Evolutionary conservation across 2,113 vertebrate genomes (phyloP), one percentile per base, ranked within the genome.

Genomic region (Tor tambroides): DNA sequence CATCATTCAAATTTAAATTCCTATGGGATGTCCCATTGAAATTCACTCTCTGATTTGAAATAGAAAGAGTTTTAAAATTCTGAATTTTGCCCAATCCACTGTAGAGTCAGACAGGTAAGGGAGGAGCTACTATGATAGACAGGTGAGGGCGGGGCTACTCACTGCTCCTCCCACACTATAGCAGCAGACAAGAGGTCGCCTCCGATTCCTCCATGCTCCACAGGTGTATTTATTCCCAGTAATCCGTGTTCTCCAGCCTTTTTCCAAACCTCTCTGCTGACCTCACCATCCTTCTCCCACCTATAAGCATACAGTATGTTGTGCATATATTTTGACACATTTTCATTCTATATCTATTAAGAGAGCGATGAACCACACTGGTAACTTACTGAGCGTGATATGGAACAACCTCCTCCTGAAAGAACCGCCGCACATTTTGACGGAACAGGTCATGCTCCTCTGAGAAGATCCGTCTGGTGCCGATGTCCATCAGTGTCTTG

Each of bases 261-360:
- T 87, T 96, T 94, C 98, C 98, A 99, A 71, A 98, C 19, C 82
- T 98, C 97, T 90, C 96, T 94, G 92, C 97, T 98, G 87, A 99
- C 98, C 90, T 98, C 94, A 30, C 98, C 98, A 0, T 93, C 94
- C 89, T 98, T 98, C 91, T 99, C 98, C 98, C 98, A 99, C 5
- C 97, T 99, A 92, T 46, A 85, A 21, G 17, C 89, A 91, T 4
- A 12, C 21, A 84, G 79, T 28, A 76, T 38, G 65, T 28, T 38
- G 65, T 28, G 26, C 30, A 38, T 67, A 75, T 23, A 80, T 35
- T 51, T 41, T 19, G n/a, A 6, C 35, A 21, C 10, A 43, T 43
- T 43, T 43, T 43, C 41, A 10, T 43, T 43, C 41, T 10, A 10
- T 43, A 43, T 43, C 71, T 74, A 71, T 71, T 38, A 32, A 21